phyloP scores from a whole-genome alignment of 1,140 invertebrate species.

The Helicoverpa armigera region DNA sequence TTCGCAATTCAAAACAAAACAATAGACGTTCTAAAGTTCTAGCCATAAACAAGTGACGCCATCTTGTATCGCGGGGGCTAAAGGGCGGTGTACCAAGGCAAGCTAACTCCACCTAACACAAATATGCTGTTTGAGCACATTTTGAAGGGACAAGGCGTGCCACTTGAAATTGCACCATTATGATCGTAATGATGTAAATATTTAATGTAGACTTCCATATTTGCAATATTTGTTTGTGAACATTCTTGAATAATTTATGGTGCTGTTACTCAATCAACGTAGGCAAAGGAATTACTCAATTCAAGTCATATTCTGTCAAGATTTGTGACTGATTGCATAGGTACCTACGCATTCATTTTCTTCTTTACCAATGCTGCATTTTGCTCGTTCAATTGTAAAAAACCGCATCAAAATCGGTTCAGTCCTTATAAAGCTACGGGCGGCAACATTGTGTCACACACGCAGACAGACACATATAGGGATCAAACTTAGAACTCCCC shows the following conservation, averaged over 20 bases:
- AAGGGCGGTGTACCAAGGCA: slow-evolving; percentile 44
- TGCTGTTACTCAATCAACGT: too few relatives aligned
- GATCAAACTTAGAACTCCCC: too few relatives aligned
- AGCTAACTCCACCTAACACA: slow-evolving; percentile 27
- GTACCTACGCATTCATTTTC: too few relatives aligned
- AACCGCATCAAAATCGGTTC: too few relatives aligned
- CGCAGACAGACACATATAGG: too few relatives aligned
- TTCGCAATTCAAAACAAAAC: neutral
- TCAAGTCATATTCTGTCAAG: too few relatives aligned
- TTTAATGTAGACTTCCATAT: slow-evolving; percentile 4
- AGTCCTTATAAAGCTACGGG: too few relatives aligned
- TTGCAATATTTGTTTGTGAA: slow-evolving; percentile 23
- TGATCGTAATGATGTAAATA: slow-evolving; percentile 10
- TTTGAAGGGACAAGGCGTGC: slow-evolving; percentile 30
- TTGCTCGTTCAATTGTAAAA: too few relatives aligned
- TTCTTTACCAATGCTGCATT: too few relatives aligned
- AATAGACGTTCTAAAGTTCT: slow-evolving; percentile 12
- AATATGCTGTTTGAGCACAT: slow-evolving; percentile 40
- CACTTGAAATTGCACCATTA: slow-evolving; percentile 16
- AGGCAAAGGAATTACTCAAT: too few relatives aligned
- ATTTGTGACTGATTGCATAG: too few relatives aligned
- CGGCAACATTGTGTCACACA: too few relatives aligned
- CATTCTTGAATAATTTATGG: neutral
- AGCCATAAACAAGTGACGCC: slow-evolving; percentile 9
- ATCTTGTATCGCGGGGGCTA: slow-evolving; percentile 25